Evolutionary conservation across 2,113 vertebrate genomes (phyloP).

Genomic region (Atlantisia rogersi): DNA sequence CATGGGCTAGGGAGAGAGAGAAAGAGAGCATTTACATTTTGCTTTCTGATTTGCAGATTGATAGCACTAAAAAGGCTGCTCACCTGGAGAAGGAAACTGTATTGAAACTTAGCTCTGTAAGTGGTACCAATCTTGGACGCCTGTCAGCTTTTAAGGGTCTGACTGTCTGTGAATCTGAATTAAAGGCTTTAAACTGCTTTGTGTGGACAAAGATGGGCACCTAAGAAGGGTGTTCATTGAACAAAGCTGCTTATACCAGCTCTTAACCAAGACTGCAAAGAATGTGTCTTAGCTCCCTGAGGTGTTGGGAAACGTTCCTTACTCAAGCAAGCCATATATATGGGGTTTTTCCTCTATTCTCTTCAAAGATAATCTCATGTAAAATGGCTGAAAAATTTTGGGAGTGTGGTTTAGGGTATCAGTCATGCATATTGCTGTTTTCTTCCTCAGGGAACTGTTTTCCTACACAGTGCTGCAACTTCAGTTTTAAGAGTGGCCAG

Average conservation of each 20-base stretch:
- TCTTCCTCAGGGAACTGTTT: neutral
- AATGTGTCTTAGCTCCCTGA: neutral
- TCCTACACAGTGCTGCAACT: neutral
- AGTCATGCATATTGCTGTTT: neutral
- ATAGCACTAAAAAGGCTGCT: neutral
- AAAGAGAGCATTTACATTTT: neutral
- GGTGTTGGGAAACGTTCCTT: neutral
- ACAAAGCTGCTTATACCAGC: neutral
- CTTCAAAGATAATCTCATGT: neutral
- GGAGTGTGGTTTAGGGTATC: neutral
- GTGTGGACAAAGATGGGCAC: neutral
- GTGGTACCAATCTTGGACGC: neutral
- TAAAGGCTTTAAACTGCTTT: neutral
- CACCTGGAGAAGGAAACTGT: neutral
- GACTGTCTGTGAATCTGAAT: neutral
- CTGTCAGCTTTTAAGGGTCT: neutral
- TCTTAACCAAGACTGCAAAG: neutral
- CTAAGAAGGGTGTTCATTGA: neutral
- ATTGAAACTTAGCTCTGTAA: neutral
- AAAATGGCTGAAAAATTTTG: neutral
- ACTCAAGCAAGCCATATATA: neutral
- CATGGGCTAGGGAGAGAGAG: neutral
- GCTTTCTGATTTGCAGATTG: neutral
- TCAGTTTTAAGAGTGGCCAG: neutral
- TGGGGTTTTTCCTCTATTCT: neutral